Evolutionary conservation across 2,797 vertebrate genomes (phyloP).

Genomic region (Sebastes steindachneri): DNA sequence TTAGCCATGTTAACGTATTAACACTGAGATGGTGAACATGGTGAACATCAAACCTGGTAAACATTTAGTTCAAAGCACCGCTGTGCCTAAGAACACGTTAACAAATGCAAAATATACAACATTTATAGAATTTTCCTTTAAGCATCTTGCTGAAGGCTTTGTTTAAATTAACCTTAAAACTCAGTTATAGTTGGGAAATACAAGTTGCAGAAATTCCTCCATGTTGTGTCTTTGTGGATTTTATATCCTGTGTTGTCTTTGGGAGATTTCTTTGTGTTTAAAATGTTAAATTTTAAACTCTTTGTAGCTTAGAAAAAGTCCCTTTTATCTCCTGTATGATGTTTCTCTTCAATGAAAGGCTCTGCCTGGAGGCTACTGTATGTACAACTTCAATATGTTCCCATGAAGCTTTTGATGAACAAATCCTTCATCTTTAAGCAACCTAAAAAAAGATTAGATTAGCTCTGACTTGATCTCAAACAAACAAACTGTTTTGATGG

Average conservation of each 20-base stretch:
- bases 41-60: neutral
- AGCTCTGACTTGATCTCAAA: conserved; percentile 2
- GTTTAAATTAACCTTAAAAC: neutral
- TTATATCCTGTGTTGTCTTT: neutral
- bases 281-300: neutral
- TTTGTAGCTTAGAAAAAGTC: neutral
- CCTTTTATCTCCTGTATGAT: neutral
- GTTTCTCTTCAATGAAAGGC: neutral
- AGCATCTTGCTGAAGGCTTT: neutral
- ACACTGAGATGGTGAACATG: too few species aligned
- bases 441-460: neutral
- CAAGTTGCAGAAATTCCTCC: neutral
- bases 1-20: fast-evolving
- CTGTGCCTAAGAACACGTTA: neutral
- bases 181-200: neutral
- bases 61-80: neutral
- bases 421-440: conserved; percentile 14
- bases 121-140: neutral
- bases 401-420: neutral
- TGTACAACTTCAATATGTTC: neutral
- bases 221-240: neutral
- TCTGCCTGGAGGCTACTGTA: too few species aligned
- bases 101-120: neutral
- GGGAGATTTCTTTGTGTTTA: neutral
- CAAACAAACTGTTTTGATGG: neutral